Conservation (phyloP, 1,140 invertebrate species). For the Drosophila nannoptera region DNA sequence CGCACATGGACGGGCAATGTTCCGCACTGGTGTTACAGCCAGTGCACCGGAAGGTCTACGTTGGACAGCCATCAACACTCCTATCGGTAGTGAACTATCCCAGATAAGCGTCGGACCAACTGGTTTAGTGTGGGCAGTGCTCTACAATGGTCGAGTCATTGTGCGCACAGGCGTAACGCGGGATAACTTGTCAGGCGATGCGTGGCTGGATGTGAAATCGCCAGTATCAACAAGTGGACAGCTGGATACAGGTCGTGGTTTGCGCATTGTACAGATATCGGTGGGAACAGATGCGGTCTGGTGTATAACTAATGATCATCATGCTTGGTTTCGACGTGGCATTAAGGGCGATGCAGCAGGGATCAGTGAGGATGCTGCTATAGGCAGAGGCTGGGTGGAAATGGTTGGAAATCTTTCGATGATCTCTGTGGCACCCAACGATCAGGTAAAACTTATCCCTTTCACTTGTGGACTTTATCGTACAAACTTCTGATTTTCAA, state of each 20-base stretch:
- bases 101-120: conserved; percentile 91
- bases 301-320: conserved; percentile 90
- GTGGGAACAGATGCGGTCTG: conserved; percentile 92
- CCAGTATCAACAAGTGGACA: conserved; percentile 80
- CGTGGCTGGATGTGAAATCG: conserved; percentile 89
- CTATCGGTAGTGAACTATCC: conserved; percentile 87
- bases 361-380: conserved; percentile 85
- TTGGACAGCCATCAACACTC: conserved; percentile 88
- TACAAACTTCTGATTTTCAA: background rate
- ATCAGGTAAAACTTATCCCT: conserved; percentile 84
- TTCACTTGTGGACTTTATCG: conserved; percentile 70
- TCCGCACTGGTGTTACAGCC: conserved; percentile 87
- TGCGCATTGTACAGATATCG: conserved; percentile 87
- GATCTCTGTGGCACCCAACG: conserved; percentile 90
- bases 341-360: conserved; percentile 86
- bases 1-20: conserved; percentile 92
- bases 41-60: conserved; percentile 90
- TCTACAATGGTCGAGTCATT: conserved; percentile 89
- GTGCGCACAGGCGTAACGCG: conserved; percentile 88
- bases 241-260: conserved; percentile 79
- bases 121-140: conserved; percentile 90
- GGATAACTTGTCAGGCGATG: conserved; percentile 86
- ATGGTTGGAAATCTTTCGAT: conserved; percentile 91
- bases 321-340: conserved; percentile 94
- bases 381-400: conserved; percentile 89